phyloP scores from a whole-genome alignment of 1,140 invertebrate species.

The Ganaspis sp. region DNA sequence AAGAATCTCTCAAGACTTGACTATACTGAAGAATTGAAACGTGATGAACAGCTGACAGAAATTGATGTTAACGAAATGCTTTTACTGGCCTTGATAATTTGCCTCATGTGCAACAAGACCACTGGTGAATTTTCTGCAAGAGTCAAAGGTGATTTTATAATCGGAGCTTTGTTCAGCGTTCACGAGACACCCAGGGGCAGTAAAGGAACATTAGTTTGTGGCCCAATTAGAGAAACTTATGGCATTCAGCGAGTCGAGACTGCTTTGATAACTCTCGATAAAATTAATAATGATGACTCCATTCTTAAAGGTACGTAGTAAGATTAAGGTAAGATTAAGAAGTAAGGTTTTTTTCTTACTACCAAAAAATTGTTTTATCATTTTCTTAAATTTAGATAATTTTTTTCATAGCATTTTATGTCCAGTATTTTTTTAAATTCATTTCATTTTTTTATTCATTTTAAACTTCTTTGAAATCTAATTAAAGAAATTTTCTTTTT shows the following conservation, averaged over 20 bases:
- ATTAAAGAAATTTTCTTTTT: background rate
- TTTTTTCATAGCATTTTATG: too few relatives aligned
- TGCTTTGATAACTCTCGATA: conserved; percentile 78
- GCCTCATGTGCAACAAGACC: conserved; percentile 37
- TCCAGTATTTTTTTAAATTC: too few relatives aligned
- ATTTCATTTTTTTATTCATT: too few relatives aligned
- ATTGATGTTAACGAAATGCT: conserved; percentile 33
- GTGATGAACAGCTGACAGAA: conserved; percentile 23
- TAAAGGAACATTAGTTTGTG: conserved; percentile 78
- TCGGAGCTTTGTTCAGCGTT: conserved; percentile 86
- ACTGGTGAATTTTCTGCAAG: conserved; percentile 69
- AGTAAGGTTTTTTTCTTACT: too few relatives aligned
- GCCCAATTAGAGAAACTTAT: conserved; percentile 84
- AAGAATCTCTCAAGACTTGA: too few relatives aligned
- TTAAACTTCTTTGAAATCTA: too few relatives aligned
- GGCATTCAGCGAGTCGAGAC: conserved; percentile 88
- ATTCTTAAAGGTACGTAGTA: conserved; percentile 72
- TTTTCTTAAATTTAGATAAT: too few relatives aligned
- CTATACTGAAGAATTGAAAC: background rate
- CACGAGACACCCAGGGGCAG: conserved; percentile 82
- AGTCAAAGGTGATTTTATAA: conserved; percentile 81
- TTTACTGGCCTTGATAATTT: conserved; percentile 33
- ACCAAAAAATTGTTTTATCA: too few relatives aligned
- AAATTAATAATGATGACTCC: conserved; percentile 74
- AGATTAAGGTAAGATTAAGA: too few relatives aligned